Evolutionary conservation across 2,888 invertebrate species (phyloP), one percentile per base, ranked within the genome.

Genomic region (Heliothis peltigera): DNA sequence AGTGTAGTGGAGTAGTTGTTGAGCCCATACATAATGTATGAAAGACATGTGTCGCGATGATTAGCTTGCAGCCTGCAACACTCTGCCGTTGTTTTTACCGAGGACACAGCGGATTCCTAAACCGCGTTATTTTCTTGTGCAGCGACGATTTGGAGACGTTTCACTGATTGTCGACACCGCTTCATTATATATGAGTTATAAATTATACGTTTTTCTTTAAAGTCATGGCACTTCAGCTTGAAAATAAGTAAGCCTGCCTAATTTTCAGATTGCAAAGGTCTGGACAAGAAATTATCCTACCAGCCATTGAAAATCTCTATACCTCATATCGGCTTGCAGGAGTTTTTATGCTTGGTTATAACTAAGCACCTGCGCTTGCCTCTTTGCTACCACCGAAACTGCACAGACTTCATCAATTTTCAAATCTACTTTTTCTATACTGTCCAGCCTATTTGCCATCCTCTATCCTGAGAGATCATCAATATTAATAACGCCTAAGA

Each of bases 1-100:
- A 35, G 56, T 62, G 72, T 61, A 68, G 47, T 66, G n/a, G 53
- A 74, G 69, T 64, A 76, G 71, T 58, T 69, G 55, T 58, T 68
- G 79, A 52, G 86, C 86, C 84, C 83, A 82, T 77, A 68, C 70
- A 78, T 90, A 77, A 91, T 82, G 85, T 89, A 91, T 90, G 74
- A 72, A 57, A 56, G 77, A 90, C 89, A 89, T 85, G 86, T 90
- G 90, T 89, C 82, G 64, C 63, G 74, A 68, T 87, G 88, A 88
- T 87, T 83, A 85, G 85, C 80, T 81, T 81, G 69, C 79, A 76
- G 68, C 74, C 69, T 71, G 71, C 70, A 80, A 80, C 79, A 68
- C 76, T 54, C 69, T 53, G 68, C 62, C 57, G 48, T 60, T 63
- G 72, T 85, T 83, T 84, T 84, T 83, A 57, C 64, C 47, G 56